A percentile compares a stretch with the other conserved stretches of the same genome.
Conservation (phyloP, 2,113 vertebrate genomes). For the Lonchura striata region DNA sequence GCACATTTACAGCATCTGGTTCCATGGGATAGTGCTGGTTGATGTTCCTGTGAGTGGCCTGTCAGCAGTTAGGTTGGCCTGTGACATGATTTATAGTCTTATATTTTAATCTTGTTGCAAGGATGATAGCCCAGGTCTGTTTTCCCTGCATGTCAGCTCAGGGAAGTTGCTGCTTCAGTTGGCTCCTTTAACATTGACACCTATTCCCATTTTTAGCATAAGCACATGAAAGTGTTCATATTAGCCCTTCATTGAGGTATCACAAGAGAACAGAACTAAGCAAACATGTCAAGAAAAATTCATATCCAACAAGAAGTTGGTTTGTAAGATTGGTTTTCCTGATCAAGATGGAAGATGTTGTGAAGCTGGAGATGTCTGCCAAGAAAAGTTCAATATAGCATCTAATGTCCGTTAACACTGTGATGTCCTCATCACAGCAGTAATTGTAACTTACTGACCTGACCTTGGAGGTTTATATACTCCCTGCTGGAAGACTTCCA, state of each 20-base stretch:
- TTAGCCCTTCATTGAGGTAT: background rate
- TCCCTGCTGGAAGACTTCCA: background rate
- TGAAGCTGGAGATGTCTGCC: background rate
- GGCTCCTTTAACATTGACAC: background rate
- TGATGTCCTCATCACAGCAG: background rate
- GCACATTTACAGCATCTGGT: background rate
- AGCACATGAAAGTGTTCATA: background rate
- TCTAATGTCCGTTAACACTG: background rate
- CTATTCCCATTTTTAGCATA: background rate
- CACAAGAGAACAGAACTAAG: background rate
- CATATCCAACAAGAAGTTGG: accelerated
- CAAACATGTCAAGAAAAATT: background rate
- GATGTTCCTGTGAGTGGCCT: background rate
- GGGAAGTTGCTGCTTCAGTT: background rate
- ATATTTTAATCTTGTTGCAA: background rate
- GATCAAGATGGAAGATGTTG: background rate
- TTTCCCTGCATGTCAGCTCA: background rate
- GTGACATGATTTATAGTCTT: background rate
- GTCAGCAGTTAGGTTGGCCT: background rate
- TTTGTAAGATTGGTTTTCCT: background rate
- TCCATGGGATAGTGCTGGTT: background rate
- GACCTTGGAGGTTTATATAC: background rate
- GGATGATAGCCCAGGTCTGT: background rate
- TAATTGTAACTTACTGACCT: background rate
- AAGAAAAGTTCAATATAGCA: background rate